Percentiles rank a stretch among this genome's conserved stretches.
Conservation (phyloP, 1,140 invertebrate species). For the Helicoverpa armigera region DNA sequence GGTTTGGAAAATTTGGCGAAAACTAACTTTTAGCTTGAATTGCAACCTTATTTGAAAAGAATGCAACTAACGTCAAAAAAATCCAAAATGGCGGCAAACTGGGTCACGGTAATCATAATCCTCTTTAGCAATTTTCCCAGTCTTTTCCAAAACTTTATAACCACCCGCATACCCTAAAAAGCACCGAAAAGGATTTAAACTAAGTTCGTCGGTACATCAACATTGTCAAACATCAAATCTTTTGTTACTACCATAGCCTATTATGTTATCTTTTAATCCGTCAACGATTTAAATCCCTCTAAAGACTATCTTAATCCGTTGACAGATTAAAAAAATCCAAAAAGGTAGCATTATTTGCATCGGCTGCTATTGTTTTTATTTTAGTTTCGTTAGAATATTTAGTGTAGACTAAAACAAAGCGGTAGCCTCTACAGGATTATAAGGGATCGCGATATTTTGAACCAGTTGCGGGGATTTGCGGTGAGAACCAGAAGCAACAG, state of each 20-base stretch:
- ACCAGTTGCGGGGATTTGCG: background rate
- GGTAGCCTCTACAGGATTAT: slow-evolving; percentile 22
- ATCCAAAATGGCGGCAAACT: background rate
- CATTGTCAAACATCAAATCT: background rate
- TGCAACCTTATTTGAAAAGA: too few relatives aligned
- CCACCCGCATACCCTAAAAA: slow-evolving; percentile 25
- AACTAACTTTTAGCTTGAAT: too few relatives aligned
- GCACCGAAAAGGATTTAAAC: slow-evolving; percentile 17
- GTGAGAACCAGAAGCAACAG: background rate
- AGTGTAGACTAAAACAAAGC: background rate
- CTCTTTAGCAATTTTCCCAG: background rate
- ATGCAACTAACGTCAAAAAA: too few relatives aligned
- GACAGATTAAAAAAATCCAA: background rate
- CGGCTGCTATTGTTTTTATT: background rate
- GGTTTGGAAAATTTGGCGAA: too few relatives aligned
- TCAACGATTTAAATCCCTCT: slow-evolving; percentile 1
- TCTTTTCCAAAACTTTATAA: slow-evolving; percentile 7
- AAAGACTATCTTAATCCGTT: background rate
- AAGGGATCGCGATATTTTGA: background rate
- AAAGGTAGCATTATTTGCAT: background rate
- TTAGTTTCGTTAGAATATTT: background rate
- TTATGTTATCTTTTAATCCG: slow-evolving; percentile 25
- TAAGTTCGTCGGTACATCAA: slow-evolving; percentile 7
- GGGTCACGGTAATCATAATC: background rate
- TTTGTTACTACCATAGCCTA: background rate